phyloP scores from a whole-genome alignment of 2,113 vertebrate species.

The Aldabrachelys gigantea region DNA sequence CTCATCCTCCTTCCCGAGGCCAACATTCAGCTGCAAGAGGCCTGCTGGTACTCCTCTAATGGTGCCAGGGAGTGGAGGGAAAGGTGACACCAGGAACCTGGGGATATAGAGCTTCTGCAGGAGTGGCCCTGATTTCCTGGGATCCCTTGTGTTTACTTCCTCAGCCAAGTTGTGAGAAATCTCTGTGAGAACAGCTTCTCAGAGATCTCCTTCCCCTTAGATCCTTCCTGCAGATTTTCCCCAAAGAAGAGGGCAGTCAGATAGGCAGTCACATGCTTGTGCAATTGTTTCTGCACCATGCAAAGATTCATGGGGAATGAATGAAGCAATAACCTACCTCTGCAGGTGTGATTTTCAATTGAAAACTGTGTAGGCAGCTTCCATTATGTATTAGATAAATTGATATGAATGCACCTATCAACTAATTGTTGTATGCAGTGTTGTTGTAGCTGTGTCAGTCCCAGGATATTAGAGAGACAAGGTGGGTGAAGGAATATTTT shows the following conservation, averaged over 20 bases:
- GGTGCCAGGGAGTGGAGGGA: conserved; percentile 40
- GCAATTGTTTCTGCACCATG: conserved; percentile 63
- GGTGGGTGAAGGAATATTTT: too few species aligned
- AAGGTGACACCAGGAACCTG: conserved; percentile 55
- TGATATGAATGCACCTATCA: conserved; percentile 31
- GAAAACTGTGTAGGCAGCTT: conserved; percentile 31
- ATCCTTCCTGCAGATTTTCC: conserved; percentile 62
- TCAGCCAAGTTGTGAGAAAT: conserved; percentile 58
- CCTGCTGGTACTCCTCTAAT: background rate
- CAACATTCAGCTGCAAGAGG: background rate
- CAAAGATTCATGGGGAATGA: conserved; percentile 68
- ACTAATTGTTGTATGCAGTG: background rate
- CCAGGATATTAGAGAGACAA: too few species aligned
- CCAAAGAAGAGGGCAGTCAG: conserved; percentile 66
- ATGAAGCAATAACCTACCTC: conserved; percentile 38
- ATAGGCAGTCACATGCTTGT: conserved; percentile 66
- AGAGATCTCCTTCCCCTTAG: conserved; percentile 45
- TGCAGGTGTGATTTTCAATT: background rate
- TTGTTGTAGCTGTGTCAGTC: too few species aligned
- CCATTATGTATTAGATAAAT: conserved; percentile 63
- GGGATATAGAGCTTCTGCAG: conserved; percentile 15
- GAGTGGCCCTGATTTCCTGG: conserved; percentile 36
- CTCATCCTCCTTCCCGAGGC: conserved; percentile 24
- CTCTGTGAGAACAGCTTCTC: conserved; percentile 33
- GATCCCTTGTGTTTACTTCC: conserved; percentile 27